phyloP scores from a whole-genome alignment of 2,797 vertebrate genomes.

The Enteromius argenteus region DNA sequence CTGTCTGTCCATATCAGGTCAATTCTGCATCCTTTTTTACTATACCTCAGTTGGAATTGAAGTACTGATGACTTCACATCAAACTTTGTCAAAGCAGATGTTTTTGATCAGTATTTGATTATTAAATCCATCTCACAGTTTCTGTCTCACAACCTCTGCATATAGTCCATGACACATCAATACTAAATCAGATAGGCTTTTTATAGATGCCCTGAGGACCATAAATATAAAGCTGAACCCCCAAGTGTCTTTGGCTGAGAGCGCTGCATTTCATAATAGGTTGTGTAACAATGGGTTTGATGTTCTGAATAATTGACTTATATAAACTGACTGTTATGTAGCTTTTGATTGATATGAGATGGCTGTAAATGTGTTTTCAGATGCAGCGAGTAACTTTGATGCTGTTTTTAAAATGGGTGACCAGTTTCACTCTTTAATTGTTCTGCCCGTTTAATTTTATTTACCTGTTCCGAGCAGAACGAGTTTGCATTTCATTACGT shows the following conservation, averaged over 20 bases:
- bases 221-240: constrained; percentile 25
- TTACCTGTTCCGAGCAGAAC: constrained; percentile 1
- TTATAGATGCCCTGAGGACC: constrained; percentile 36
- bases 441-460: not conserved
- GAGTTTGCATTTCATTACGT: not conserved
- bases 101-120: constrained; percentile 5
- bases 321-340: not conserved
- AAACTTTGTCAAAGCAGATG: not conserved
- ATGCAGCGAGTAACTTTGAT: not conserved
- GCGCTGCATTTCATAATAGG: constrained; percentile 34
- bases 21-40: not conserved
- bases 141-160: constrained; percentile 1
- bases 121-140: constrained; percentile 12
- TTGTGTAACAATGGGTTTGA: constrained; percentile 45
- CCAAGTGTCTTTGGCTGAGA: constrained; percentile 25
- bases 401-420: constrained; percentile 16
- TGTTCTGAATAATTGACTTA: constrained; percentile 30
- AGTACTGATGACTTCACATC: not conserved
- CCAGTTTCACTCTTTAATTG: constrained; percentile 1
- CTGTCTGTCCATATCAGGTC: not conserved
- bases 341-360: constrained; percentile 44
- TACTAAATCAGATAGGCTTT: constrained; percentile 30
- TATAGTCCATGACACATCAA: not conserved
- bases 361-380: constrained; percentile 30
- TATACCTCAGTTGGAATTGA: not conserved